A percentile compares a stretch with the other conserved stretches of the same genome.
Conservation (phyloP, 2,888 invertebrate species). For the Tenthredo livida region DNA sequence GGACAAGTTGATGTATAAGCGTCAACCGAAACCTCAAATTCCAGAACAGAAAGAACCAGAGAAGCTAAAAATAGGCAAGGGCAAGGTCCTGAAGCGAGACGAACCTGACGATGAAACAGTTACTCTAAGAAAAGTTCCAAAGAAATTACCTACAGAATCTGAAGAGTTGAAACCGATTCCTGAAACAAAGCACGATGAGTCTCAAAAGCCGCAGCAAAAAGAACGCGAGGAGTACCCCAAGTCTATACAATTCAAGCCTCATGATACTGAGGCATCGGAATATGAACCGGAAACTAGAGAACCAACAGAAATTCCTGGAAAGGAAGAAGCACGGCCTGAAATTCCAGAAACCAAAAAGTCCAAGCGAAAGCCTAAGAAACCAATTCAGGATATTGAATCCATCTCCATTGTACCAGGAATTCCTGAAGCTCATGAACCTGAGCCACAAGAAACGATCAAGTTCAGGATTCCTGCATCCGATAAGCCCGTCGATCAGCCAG, state of each 20-base stretch:
- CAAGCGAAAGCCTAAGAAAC: slow-evolving; percentile 63
- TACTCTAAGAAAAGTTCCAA: slow-evolving; percentile 79
- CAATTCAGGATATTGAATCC: slow-evolving; percentile 59
- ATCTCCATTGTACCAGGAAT: slow-evolving; percentile 39
- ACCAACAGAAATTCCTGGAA: slow-evolving; percentile 65
- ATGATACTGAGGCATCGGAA: slow-evolving; percentile 74
- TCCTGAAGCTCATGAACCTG: slow-evolving; percentile 61
- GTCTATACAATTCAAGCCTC: slow-evolving; percentile 73
- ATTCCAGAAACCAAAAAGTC: slow-evolving; percentile 62
- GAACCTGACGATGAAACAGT: slow-evolving; percentile 75
- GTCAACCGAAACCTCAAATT: slow-evolving; percentile 64
- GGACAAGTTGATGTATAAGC: slow-evolving; percentile 72
- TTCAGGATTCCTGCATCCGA: slow-evolving; percentile 62
- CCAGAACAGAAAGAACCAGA: slow-evolving; percentile 63
- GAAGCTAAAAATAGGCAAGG: slow-evolving; percentile 78
- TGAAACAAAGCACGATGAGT: slow-evolving; percentile 61
- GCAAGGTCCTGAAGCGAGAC: slow-evolving; percentile 77
- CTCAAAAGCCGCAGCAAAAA: slow-evolving; percentile 52
- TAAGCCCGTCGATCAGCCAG: slow-evolving; percentile 63
- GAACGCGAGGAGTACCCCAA: slow-evolving; percentile 64
- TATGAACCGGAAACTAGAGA: slow-evolving; percentile 59
- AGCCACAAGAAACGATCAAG: slow-evolving; percentile 62
- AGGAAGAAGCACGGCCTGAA: slow-evolving; percentile 62
- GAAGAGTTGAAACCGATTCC: slow-evolving; percentile 70
- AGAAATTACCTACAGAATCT: slow-evolving; percentile 74